Percentiles rank a stretch among this genome's conserved stretches.
Evolutionary conservation across 1,140 invertebrate genomes (phyloP).

Genomic region (Calliphora vicina): DNA sequence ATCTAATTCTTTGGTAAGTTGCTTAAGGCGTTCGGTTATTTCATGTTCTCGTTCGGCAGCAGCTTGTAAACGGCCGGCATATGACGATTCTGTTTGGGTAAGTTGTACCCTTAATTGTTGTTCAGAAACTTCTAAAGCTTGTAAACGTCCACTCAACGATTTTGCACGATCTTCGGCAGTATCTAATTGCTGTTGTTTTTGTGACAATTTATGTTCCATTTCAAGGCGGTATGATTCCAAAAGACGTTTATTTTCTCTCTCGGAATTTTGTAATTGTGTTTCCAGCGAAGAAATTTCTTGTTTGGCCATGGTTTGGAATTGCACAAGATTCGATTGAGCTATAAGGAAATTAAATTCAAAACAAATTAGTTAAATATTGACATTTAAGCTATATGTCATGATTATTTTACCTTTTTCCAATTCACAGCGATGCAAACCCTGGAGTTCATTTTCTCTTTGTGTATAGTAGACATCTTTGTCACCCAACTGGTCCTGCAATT

Average conservation of each 20-base stretch:
- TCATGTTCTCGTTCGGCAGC: constrained; percentile 54
- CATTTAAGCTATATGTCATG: neutral
- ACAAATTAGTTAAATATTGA: neutral
- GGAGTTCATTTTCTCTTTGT: constrained; percentile 49
- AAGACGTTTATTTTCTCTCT: constrained; percentile 47
- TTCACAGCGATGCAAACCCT: constrained; percentile 51
- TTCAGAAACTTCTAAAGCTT: constrained; percentile 49
- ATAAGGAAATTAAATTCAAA: neutral
- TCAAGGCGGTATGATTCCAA: constrained; percentile 50
- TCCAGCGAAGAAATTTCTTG: constrained; percentile 50
- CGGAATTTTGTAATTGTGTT: constrained; percentile 49
- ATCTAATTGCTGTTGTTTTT: constrained; percentile 48
- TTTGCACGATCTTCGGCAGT: constrained; percentile 49
- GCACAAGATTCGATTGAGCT: constrained; percentile 53
- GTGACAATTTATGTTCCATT: constrained; percentile 47
- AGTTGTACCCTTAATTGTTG: constrained; percentile 54
- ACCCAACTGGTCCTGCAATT: constrained; percentile 66
- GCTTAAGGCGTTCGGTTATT: constrained; percentile 50
- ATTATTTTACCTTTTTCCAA: constrained; percentile 51
- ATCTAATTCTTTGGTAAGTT: constrained; percentile 52
- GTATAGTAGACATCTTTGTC: constrained; percentile 62
- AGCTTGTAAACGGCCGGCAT: constrained; percentile 46
- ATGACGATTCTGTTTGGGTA: constrained; percentile 46
- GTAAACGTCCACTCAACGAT: constrained; percentile 53
- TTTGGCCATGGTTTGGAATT: constrained; percentile 54